A percentile compares a stretch with the other conserved stretches of the same genome.
Evolutionary conservation across 2,888 invertebrate species (phyloP).

Genomic region (Buathra laborator): DNA sequence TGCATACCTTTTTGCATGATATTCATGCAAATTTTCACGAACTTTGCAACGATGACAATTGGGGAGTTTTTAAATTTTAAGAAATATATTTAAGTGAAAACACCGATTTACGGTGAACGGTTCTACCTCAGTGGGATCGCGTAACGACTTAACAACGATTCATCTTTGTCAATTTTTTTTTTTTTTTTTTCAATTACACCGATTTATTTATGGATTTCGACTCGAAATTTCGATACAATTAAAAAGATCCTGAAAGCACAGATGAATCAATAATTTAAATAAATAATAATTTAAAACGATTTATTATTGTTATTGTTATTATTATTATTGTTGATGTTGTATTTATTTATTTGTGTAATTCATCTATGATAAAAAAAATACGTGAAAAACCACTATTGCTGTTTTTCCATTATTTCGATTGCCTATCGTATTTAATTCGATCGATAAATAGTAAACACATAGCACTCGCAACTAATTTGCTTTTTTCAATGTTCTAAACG

Average conservation of each 20-base stretch:
- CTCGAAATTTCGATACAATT: too few relatives aligned
- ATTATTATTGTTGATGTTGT: too few relatives aligned
- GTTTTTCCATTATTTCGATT: too few relatives aligned
- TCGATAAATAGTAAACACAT: too few relatives aligned
- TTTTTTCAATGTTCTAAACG: too few relatives aligned
- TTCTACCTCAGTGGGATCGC: slow-evolving; percentile 69
- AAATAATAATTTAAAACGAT: too few relatives aligned
- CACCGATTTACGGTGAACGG: slow-evolving; percentile 64
- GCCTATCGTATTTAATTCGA: too few relatives aligned
- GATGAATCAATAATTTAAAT: neutral
- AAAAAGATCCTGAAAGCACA: neutral
- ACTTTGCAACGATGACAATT: slow-evolving; percentile 21
- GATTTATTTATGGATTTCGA: neutral
- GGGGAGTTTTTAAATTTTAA: slow-evolving; percentile 41
- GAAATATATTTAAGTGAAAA: slow-evolving; percentile 62
- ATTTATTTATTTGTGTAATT: too few relatives aligned
- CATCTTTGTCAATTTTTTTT: neutral
- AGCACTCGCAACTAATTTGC: too few relatives aligned
- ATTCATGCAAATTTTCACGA: slow-evolving; percentile 62
- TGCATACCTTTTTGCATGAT: slow-evolving; percentile 65
- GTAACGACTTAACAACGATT: slow-evolving; percentile 60
- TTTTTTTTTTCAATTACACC: neutral
- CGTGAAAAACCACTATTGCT: too few relatives aligned
- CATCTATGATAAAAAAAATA: too few relatives aligned
- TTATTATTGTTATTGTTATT: too few relatives aligned